Evolutionary conservation across 2,888 invertebrate species (phyloP), one percentile per base, ranked within the genome.

Genomic region (Leptinotarsa tumamoca): DNA sequence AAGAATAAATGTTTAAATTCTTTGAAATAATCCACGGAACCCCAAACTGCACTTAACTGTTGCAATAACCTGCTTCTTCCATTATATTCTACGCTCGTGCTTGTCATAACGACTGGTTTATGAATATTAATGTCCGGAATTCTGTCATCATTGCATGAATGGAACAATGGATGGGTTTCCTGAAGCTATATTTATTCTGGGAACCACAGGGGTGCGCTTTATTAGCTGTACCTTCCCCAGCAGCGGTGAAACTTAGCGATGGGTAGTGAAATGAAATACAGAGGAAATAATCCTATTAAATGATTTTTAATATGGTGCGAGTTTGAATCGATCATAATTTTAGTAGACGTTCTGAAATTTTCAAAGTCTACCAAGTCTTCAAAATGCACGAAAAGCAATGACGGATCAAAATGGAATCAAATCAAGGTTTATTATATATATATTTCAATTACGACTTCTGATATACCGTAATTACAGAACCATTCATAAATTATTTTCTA

Each of bases 51-150:
- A 17, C 54, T 54, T 54, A 54, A 17, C 54, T n/a, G n/a, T 54
- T 17, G 43, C 43, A 43, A 43, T 43, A 43, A 43, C 43, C 43
- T 43, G 43, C 43, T 43, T 43, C 43, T 43, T 43, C 43, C 43
- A 43, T 43, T 43, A 43, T 13, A 43, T 43, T 58, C 27, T 68
- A 68, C 71, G 68, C 23, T 68, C 71, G 75, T 69, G 63, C 67
- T 71, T 73, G 58, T 66, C 72, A 63, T 71, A 72, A 43, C 69
- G 13, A 23, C 58, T 23, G 23, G 17, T 80, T 84, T 84, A 84
- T 84, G 84, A 84, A 84, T 85, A 85, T 84, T 85, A 84, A 85
- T 84, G 83, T 81, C 78, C 76, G 79, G 78, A 67, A 72, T 80
- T 82, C 80, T 81, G 83, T 82, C 83, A 80, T 81, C 80, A 74